A percentile compares a stretch with the other conserved stretches of the same genome.
These are phyloP conservation scores for Mionectes olivaceus DNA, from an alignment of 2,797 vertebrate species.

Conservation along the genomic window DNA sequence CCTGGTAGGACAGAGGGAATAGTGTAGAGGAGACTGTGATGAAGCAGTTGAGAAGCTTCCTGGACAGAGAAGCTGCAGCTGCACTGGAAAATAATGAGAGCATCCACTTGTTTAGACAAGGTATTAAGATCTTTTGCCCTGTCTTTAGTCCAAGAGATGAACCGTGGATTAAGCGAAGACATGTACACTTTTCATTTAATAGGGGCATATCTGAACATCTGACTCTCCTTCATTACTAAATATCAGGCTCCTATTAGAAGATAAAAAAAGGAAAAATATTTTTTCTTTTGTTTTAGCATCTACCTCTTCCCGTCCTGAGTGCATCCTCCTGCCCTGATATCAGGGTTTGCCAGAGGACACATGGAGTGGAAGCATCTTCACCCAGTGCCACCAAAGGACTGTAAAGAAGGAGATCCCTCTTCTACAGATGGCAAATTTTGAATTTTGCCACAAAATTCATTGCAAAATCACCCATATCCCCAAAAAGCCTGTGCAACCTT, in stretches of 20 bases:
- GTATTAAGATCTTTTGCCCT: constrained; percentile 1
- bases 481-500: neutral
- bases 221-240: constrained; percentile 25
- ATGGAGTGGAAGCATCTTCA: neutral
- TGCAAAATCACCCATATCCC: neutral
- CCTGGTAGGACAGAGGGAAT: neutral
- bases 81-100: neutral
- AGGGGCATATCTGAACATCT: constrained; percentile 1
- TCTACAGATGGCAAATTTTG: neutral
- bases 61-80: constrained; percentile 37
- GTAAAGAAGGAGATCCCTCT: neutral
- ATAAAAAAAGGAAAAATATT: neutral
- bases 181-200: constrained; percentile 8
- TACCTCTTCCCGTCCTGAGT: neutral
- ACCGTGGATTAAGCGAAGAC: constrained; percentile 36
- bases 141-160: neutral
- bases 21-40: neutral
- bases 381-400: neutral
- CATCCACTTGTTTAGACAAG: constrained; percentile 3
- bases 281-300: neutral
- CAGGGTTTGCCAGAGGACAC: neutral
- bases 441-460: neutral
- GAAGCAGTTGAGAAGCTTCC: constrained; percentile 24
- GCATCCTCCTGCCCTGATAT: neutral
- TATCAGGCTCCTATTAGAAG: neutral